Evolutionary conservation across 2,113 vertebrate species (phyloP), one percentile per base, ranked within the genome.

Genomic region (Carassius gibelio): DNA sequence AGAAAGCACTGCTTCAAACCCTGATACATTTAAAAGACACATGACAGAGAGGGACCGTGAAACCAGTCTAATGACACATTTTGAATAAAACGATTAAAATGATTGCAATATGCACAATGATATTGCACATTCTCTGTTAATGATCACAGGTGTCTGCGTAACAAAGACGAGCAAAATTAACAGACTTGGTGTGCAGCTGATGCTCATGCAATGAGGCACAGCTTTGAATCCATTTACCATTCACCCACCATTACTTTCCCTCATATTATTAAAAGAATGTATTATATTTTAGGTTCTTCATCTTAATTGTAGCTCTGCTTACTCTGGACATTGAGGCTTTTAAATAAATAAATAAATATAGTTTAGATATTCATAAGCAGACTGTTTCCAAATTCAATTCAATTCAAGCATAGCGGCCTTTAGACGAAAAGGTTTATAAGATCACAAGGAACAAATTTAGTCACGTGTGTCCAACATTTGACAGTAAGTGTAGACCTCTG

Each of bases 401-500:
- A 6, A 21, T 38, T 74, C 5, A 6, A 74, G 17, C 5, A 75
- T 75, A n/a, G 1, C 6, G 0, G 8, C n/a, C 8, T 50, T 75
- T 55, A 76, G 9, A 52, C 8, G 15, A 52, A 36, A 17, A 34
- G 23, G 75, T 77, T 55, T 57, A 30, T 30, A 55, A 36, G 75
- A 55, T 77, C 75, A 34, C 50, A 76, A 38, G 34, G 8, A 71
- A 21, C 19, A n/a, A 71, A 42, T 11, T 26, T 45, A 2, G 74
- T 50, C 21, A 75, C n/a, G 36, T 9, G 30, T 45, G 71, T 48
- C 71, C 38, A 45, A n/a, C 66, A 45, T 82, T 61, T 15, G 72
- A 83, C 71, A 45, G 52, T 23, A 17, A 80, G 83, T 59, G 50
- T 59, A 59, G 52, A 14, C n/a, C 50, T 52, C 34, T 85, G 64